phyloP scores from a whole-genome alignment of 2,113 vertebrate genomes.

The Arvicanthis niloticus region DNA sequence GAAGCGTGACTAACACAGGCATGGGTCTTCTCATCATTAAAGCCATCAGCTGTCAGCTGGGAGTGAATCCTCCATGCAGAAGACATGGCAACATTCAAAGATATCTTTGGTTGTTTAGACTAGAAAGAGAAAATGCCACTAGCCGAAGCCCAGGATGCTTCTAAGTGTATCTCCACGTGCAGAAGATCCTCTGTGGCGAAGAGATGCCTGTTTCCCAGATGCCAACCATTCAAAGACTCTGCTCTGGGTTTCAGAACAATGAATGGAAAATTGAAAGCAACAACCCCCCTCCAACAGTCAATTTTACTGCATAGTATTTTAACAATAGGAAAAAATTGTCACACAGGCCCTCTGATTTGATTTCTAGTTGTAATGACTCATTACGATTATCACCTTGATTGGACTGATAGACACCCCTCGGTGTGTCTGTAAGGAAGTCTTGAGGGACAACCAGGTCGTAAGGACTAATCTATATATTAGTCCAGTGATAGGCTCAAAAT shows the following conservation, averaged over 20 bases:
- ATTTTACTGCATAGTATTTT: background rate
- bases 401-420: background rate
- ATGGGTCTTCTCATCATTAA: background rate
- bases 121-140: background rate
- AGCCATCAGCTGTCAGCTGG: background rate
- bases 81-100: background rate
- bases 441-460: too few relatives aligned
- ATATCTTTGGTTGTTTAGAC: background rate
- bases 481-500: background rate
- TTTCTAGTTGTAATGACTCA: background rate
- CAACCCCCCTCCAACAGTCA: background rate
- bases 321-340: background rate
- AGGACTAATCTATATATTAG: background rate
- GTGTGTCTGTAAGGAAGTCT: background rate
- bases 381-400: background rate
- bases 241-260: background rate
- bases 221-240: background rate
- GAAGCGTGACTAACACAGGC: background rate
- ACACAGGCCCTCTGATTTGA: background rate
- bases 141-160: background rate
- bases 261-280: background rate
- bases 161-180: rapidly evolving
- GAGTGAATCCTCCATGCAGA: background rate
- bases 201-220: background rate
- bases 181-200: rapidly evolving